Evolutionary conservation across 2,797 vertebrate genomes (phyloP), one percentile per base, ranked within the genome.

Genomic region (Okamejei kenojei): DNA sequence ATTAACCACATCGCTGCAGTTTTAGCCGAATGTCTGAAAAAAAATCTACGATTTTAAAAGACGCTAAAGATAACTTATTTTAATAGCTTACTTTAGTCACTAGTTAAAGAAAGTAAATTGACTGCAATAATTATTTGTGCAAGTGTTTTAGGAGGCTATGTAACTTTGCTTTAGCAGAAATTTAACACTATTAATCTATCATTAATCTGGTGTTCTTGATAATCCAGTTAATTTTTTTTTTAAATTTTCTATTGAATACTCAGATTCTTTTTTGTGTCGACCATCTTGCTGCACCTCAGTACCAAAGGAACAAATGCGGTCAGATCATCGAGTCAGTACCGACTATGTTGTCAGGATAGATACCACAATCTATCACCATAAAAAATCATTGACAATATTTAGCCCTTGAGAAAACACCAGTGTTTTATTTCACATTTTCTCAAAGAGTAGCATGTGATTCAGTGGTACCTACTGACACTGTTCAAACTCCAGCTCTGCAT

Each of bases 371-470:
- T 92, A 92, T 92, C 90, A 92, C 35, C 90, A 76, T 92, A 74
- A 92, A 54, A 73, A 88, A 68, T 29, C 71, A 92, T 92, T 58
- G 90, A 92, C 71, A 74, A 76, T 76, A 92, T 92, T 92, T 92
- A 45, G 90, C 90, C 90, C 90, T 92, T 54, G 90, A 92, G 90
- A 92, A 92, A 76, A 76, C 71, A 76, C 71, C 73, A 38, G 68
- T 54, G 90, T 54, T 92, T 92, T 76, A 76, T 76, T n/a, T 76
- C 71, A 54, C 45, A 15, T 92, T 92, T 92, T 76, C 90, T 92
- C 35, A 92, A 76, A 92, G 90, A 92, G 35, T 38, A n/a, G 90
- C 90, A 92, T 76, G 90, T 92, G 90, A 92, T 92, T 92, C 90
- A 92, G 90, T 92, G 90, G 90, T 76, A 92, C 71, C 90, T 76